phyloP scores from a whole-genome alignment of 2,888 invertebrate species.

The Coleophora flavipennella region DNA sequence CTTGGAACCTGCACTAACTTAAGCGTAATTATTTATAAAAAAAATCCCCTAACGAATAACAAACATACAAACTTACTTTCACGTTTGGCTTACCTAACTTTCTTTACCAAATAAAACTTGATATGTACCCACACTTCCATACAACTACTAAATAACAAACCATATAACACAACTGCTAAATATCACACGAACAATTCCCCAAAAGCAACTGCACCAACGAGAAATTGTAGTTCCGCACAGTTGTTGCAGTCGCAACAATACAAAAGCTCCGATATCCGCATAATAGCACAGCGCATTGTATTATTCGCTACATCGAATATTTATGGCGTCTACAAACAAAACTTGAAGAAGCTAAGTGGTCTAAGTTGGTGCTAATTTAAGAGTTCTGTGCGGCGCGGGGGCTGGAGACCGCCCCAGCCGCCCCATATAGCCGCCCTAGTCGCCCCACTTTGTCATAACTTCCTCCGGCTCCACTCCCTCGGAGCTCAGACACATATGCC shows the following conservation, averaged over 20 bases:
- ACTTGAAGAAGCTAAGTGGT: slow-evolving; percentile 65
- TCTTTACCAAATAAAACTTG: too few relatives aligned
- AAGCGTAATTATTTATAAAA: too few relatives aligned
- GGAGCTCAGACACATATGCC: slow-evolving; percentile 26
- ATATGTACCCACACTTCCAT: too few relatives aligned
- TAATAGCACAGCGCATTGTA: slow-evolving; percentile 34
- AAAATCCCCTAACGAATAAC: too few relatives aligned
- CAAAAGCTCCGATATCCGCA: not conserved
- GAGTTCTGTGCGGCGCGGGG: slow-evolving; percentile 43
- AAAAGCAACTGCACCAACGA: slow-evolving; percentile 1
- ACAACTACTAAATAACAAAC: too few relatives aligned
- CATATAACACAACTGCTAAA: too few relatives aligned
- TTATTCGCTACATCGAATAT: slow-evolving; percentile 52
- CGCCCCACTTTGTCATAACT: slow-evolving; percentile 60
- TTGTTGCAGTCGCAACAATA: not conserved
- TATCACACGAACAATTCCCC: too few relatives aligned
- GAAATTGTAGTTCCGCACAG: slow-evolving; percentile 6
- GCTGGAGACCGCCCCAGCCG: slow-evolving; percentile 21
- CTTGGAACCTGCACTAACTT: too few relatives aligned
- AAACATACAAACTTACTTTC: too few relatives aligned
- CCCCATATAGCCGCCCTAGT: slow-evolving; percentile 26
- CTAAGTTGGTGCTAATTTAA: slow-evolving; percentile 69
- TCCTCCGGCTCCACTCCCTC: slow-evolving; percentile 31
- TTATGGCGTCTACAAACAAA: slow-evolving; percentile 66
- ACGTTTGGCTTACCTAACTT: too few relatives aligned